A percentile compares a stretch with the other conserved stretches of the same genome.
phyloP scores from a whole-genome alignment of 2,888 invertebrate genomes.

The Laothoe populi region DNA sequence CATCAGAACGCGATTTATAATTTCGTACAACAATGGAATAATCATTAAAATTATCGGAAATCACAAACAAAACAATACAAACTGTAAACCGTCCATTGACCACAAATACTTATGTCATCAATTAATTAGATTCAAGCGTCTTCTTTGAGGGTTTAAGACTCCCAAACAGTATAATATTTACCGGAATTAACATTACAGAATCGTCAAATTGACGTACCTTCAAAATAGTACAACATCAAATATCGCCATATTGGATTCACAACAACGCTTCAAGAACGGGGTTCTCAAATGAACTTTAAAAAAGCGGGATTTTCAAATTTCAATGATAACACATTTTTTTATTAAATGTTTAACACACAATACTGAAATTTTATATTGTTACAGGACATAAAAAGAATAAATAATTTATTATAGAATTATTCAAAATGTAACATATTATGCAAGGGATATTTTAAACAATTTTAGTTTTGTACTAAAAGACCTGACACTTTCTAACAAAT shows the following conservation, averaged over 20 bases:
- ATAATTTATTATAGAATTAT: no score
- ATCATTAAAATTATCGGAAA: slow-evolving; percentile 76
- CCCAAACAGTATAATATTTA: slow-evolving; percentile 69
- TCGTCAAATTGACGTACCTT: slow-evolving; percentile 85
- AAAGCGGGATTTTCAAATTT: slow-evolving; percentile 67
- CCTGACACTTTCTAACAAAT: neutral
- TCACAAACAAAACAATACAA: slow-evolving; percentile 85
- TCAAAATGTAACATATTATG: no score
- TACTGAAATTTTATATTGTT: no score
- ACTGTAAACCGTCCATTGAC: slow-evolving; percentile 71
- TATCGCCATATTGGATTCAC: slow-evolving; percentile 89
- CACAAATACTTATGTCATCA: slow-evolving; percentile 51
- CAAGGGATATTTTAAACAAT: no score
- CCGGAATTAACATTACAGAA: slow-evolving; percentile 78
- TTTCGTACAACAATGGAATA: slow-evolving; percentile 69
- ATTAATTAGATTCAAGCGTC: slow-evolving; percentile 48
- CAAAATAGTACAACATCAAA: slow-evolving; percentile 84
- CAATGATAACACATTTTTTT: neutral
- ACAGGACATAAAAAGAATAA: no score
- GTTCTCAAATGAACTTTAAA: slow-evolving; percentile 72
- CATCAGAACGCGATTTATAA: slow-evolving; percentile 52
- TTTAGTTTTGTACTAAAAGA: no score
- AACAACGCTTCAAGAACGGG: slow-evolving; percentile 87
- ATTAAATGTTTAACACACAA: no score
- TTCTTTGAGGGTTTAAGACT: slow-evolving; percentile 51